These are phyloP conservation scores for Theodoxus fluviatilis DNA, from an alignment of 2,888 invertebrate species.

Conservation along the genomic window DNA sequence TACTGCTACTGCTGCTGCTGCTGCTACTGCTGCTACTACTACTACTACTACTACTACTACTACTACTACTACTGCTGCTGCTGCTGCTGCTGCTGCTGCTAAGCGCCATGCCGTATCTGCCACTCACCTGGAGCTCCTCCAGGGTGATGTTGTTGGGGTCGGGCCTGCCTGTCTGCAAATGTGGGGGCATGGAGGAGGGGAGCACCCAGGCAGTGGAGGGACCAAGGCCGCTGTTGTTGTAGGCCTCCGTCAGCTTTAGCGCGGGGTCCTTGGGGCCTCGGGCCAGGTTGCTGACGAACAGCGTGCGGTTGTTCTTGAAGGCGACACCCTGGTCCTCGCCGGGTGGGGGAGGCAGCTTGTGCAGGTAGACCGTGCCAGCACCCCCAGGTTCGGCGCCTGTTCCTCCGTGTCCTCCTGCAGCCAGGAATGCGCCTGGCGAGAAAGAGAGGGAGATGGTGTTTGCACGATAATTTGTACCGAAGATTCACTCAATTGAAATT, in stretches of 20 bases:
- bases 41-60: too few relatives aligned
- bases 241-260: too few relatives aligned
- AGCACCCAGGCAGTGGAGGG: slow-evolving; percentile 37
- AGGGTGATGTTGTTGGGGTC: slow-evolving; percentile 32
- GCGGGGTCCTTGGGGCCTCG: slow-evolving; percentile 32
- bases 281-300: slow-evolving; percentile 41
- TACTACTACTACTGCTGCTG: too few relatives aligned
- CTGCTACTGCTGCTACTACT: too few relatives aligned
- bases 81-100: too few relatives aligned
- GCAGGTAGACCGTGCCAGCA: slow-evolving; percentile 48
- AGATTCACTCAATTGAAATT: too few relatives aligned
- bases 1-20: too few relatives aligned
- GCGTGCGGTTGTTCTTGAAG: slow-evolving; percentile 42
- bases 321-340: slow-evolving; percentile 5
- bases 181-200: slow-evolving; percentile 40
- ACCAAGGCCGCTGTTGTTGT: too few relatives aligned
- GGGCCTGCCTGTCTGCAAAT: slow-evolving; percentile 30
- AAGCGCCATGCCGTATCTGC: too few relatives aligned
- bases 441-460: too few relatives aligned
- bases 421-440: slow-evolving; percentile 39
- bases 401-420: slow-evolving; percentile 42
- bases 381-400: slow-evolving; percentile 42
- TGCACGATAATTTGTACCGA: too few relatives aligned
- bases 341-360: slow-evolving; percentile 37
- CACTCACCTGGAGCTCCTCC: slow-evolving; percentile 45